Percentiles rank a stretch among this genome's conserved stretches.
phyloP scores from a whole-genome alignment of 2,113 vertebrate species.

The Gopherus flavomarginatus region DNA sequence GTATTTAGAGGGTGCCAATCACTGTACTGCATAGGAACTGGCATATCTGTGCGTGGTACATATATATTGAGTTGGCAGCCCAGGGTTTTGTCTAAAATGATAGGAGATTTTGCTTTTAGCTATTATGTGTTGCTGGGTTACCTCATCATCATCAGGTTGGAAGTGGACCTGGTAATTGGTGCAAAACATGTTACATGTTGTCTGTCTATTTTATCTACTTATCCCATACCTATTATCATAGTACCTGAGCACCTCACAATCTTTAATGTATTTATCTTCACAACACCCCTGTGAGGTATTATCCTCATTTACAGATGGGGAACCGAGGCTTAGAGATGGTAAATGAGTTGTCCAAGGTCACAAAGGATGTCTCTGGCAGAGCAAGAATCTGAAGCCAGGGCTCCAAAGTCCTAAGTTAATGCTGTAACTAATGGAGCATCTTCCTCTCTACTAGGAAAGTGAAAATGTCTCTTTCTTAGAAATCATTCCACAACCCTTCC shows the following conservation, averaged over 20 bases:
- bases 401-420: background rate
- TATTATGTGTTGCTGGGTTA: background rate
- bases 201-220: background rate
- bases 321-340: background rate
- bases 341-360: background rate
- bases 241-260: background rate
- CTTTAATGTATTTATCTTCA: background rate
- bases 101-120: background rate
- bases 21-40: background rate
- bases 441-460: background rate
- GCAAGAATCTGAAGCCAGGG: background rate
- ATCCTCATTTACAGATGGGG: background rate
- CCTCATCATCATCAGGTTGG: background rate
- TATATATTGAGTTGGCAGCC: background rate
- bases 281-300: background rate
- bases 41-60: background rate
- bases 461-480: background rate
- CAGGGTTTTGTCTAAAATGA: background rate
- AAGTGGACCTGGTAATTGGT: background rate
- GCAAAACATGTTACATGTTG: background rate
- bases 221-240: background rate
- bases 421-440: background rate
- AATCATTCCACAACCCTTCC: background rate
- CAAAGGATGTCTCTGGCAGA: background rate
- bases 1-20: background rate